Evolutionary conservation across 2,888 invertebrate genomes (phyloP).

Genomic region (Epinotia brunnichana): DNA sequence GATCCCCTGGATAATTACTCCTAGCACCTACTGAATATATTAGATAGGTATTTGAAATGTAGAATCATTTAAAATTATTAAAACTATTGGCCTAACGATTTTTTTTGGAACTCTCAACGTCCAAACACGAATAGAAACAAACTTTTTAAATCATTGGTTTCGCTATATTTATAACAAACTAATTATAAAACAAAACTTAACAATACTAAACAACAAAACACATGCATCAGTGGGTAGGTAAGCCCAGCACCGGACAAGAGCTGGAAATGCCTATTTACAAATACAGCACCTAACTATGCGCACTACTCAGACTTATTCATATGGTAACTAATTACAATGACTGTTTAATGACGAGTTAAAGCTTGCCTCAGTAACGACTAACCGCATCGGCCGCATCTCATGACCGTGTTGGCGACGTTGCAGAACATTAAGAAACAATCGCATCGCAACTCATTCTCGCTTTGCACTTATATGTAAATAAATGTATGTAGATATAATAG

Average conservation of each 20-base stretch:
- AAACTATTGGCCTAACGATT: neutral
- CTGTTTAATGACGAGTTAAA: conserved; percentile 52
- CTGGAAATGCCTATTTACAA: conserved; percentile 33
- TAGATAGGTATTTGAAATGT: neutral
- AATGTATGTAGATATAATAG: conserved; percentile 11
- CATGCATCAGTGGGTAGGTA: conserved; percentile 66
- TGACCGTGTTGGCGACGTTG: neutral
- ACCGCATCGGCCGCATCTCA: too few relatives aligned
- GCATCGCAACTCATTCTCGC: conserved; percentile 65
- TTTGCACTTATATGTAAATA: conserved; percentile 52
- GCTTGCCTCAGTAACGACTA: conserved; percentile 51
- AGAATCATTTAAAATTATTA: neutral
- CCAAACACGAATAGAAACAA: conserved; percentile 33
- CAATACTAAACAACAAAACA: conserved; percentile 68
- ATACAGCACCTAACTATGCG: conserved; percentile 48
- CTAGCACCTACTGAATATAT: neutral
- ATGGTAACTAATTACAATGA: conserved; percentile 53
- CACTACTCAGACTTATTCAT: conserved; percentile 54
- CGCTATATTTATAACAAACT: conserved; percentile 53
- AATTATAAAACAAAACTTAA: conserved; percentile 51
- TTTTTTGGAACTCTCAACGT: neutral
- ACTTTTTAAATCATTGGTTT: conserved; percentile 74
- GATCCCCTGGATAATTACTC: conserved; percentile 23
- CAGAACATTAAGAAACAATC: conserved; percentile 58
- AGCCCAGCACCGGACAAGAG: conserved; percentile 23